These are phyloP conservation scores for Cylas formicarius DNA, from an alignment of 1,140 invertebrate genomes.

Conservation along the genomic window DNA sequence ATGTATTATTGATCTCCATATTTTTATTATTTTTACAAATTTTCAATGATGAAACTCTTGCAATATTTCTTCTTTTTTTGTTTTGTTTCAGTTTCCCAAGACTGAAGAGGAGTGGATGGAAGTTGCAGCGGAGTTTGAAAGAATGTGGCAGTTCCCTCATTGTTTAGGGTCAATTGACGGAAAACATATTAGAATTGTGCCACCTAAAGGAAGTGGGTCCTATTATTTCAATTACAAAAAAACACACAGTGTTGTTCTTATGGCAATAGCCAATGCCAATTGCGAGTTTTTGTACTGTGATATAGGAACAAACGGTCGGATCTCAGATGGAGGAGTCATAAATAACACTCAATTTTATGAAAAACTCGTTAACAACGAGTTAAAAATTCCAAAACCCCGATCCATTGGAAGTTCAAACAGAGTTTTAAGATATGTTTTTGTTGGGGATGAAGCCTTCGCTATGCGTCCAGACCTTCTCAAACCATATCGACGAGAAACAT, in stretches of 20 bases:
- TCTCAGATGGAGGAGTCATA: constrained; percentile 35
- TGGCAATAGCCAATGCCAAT: constrained; percentile 33
- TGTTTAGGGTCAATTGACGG: constrained; percentile 11
- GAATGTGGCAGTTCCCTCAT: constrained; percentile 9
- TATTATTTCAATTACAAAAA: constrained; percentile 33
- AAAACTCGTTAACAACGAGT: constrained; percentile 6
- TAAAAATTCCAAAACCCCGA: constrained; percentile 10
- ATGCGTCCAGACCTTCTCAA: neutral
- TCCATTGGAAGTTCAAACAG: neutral
- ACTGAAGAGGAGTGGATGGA: constrained; percentile 9
- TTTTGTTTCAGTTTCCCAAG: constrained; percentile 11
- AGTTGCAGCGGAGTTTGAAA: constrained; percentile 13
- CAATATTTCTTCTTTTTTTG: too few species aligned
- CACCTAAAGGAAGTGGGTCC: neutral
- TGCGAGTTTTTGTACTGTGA: constrained; percentile 39
- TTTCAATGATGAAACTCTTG: too few species aligned
- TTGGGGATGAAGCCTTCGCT: neutral
- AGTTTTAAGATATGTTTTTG: neutral
- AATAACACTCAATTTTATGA: constrained; percentile 29
- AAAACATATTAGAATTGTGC: constrained; percentile 10
- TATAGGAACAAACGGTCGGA: constrained; percentile 33
- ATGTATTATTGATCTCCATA: too few species aligned
- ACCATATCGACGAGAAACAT: constrained; percentile 15
- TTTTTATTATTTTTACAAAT: too few species aligned
- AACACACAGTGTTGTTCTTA: constrained; percentile 13